Evolutionary conservation across 2,888 invertebrate species (phyloP).

Genomic region (Sesamia inferens): DNA sequence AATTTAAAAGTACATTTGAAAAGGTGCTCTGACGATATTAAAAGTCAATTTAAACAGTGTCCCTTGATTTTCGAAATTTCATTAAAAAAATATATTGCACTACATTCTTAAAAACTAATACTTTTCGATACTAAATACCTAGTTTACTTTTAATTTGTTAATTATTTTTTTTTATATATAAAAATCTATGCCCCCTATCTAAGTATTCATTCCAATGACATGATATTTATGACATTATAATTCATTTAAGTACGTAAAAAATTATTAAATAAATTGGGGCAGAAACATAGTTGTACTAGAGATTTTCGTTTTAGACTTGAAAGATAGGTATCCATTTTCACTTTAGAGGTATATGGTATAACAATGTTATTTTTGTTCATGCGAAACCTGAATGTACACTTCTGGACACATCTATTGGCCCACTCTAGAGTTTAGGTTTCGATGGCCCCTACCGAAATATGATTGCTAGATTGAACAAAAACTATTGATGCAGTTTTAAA

Average conservation of each 20-base stretch:
- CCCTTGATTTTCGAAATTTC: background rate
- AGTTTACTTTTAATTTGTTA: conserved; percentile 42
- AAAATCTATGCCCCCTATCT: conserved; percentile 73
- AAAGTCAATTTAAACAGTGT: conserved; percentile 12
- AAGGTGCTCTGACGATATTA: conserved; percentile 1
- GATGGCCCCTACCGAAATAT: no score
- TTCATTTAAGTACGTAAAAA: conserved; percentile 52
- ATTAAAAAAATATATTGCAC: conserved; percentile 62
- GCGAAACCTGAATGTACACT: no score
- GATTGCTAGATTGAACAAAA: no score
- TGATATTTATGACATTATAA: conserved; percentile 58
- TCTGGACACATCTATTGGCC: no score
- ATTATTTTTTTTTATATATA: conserved; percentile 14
- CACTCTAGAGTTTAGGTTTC: no score
- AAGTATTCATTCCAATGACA: conserved; percentile 62
- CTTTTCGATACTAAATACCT: conserved; percentile 50
- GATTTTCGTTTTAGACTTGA: conserved; percentile 3
- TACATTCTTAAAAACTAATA: conserved; percentile 45
- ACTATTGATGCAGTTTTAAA: no score
- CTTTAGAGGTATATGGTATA: background rate
- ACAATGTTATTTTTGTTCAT: no score
- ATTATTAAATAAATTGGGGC: conserved; percentile 35
- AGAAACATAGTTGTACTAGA: conserved; percentile 27
- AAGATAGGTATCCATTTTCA: background rate
- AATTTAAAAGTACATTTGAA: conserved; percentile 22